Conservation (phyloP, 92 coral and sea anemone species). For the Zoanthus sansibaricus region DNA sequence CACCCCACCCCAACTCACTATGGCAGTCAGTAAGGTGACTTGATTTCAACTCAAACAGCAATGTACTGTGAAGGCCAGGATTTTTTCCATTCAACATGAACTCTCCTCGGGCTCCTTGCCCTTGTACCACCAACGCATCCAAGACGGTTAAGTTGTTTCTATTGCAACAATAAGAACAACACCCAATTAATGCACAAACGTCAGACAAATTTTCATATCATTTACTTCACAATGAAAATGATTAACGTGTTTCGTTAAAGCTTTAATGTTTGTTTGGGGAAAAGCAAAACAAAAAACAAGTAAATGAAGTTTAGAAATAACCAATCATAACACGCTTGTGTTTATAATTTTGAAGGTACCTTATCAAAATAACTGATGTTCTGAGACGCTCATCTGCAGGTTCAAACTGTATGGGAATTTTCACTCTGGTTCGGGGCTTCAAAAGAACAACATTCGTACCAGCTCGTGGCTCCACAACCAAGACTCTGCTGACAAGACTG, state of each 20-base stretch:
- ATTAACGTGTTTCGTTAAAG: neutral
- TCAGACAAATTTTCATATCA: neutral
- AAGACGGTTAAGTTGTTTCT: constrained; percentile 95
- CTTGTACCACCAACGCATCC: constrained; percentile 91
- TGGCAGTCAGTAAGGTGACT: constrained; percentile 90
- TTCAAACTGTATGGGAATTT: constrained; percentile 83
- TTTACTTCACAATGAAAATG: neutral
- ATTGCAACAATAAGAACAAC: neutral
- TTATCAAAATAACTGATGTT: constrained; percentile 82
- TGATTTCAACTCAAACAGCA: constrained; percentile 86
- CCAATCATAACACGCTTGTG: neutral
- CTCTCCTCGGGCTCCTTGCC: constrained; percentile 97
- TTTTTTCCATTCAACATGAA: constrained; percentile 89
- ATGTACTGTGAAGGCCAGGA: constrained; percentile 89
- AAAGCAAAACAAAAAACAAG: too few relatives aligned
- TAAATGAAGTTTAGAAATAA: neutral
- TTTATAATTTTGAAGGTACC: constrained; percentile 45
- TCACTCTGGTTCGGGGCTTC: constrained; percentile 83
- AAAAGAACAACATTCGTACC: constrained; percentile 77
- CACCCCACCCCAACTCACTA: constrained; percentile 63
- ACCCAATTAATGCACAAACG: neutral
- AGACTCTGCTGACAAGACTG: constrained; percentile 52
- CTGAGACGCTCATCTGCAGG: constrained; percentile 87
- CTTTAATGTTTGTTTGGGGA: too few relatives aligned
- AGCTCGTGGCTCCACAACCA: constrained; percentile 73